A percentile compares a stretch with the other conserved stretches of the same genome.
These are phyloP conservation scores for Lophura nycthemera DNA, from an alignment of 2,113 vertebrate genomes.

Conservation along the genomic window DNA sequence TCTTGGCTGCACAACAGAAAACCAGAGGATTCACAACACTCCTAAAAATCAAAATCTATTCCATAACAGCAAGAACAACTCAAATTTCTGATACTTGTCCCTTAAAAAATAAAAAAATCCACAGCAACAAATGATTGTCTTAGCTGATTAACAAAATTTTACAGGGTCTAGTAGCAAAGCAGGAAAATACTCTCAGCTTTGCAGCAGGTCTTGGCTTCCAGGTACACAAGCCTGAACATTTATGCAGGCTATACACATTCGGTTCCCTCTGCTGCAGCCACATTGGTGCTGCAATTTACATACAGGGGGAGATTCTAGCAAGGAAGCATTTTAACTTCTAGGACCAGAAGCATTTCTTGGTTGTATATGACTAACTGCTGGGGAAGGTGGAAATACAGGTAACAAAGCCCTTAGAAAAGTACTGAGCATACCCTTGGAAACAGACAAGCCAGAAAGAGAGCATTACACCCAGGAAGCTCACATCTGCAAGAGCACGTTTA, in stretches of 20 bases:
- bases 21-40: neutral
- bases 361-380: neutral
- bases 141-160: neutral
- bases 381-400: neutral
- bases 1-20: slow-evolving; percentile 2
- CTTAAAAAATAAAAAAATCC: neutral
- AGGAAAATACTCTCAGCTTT: neutral
- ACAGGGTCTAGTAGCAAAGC: neutral
- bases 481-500: neutral
- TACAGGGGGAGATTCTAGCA: neutral
- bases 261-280: neutral
- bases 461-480: neutral
- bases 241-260: neutral
- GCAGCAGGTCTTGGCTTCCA: neutral
- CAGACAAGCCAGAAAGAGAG: neutral
- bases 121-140: neutral
- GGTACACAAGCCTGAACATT: neutral
- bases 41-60: neutral
- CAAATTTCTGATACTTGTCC: neutral
- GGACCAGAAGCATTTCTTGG: neutral
- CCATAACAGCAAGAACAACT: neutral
- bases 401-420: neutral
- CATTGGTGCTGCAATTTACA: neutral
- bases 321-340: neutral
- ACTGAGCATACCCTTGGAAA: neutral